Evolutionary conservation across 92 coral and sea anemone genomes (phyloP), one percentile per base, ranked within the genome.

Genomic region (Virgularia gustaviana): DNA sequence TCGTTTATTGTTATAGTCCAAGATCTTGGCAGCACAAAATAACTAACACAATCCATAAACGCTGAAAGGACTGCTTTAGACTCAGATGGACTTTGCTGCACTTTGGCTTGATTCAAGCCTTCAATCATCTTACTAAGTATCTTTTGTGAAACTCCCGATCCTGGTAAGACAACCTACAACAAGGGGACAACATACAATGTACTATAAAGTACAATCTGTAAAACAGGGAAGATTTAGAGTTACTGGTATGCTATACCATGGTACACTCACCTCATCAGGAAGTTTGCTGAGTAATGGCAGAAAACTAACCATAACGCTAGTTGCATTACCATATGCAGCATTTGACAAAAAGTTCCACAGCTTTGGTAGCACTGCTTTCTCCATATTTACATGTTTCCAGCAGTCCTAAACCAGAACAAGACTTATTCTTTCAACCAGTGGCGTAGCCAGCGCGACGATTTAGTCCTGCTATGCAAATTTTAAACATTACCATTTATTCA

Each of bases 281-380:
- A 92, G 33, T 67, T 77, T 90, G 79, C 96, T 86, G 56, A 92
- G 39, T 58, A 92, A 89, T 20, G 98, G 98, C 6, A 92, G 87
- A 2, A 92, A 82, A 65, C 84, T 86, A 18, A 90, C 86, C 39
- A 70, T 83, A 29, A 86, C 86, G 15, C 82, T 80, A 2, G 84
- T 68, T 1, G 96, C 98, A 65, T 83, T 83, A 19, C 98, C 98
- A 80, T 75, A 86, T 16, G 90, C 98, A 30, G 92, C 98, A 82
- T 68, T 82, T 12, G 72, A 83, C 34, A 92, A 74, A 38, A 92
- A 80, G 18, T 80, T 65, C 98, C 98, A 92, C 34, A 92, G 70
- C 75, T 92, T 92, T n/a, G 98, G 98, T 18, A 89, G 76, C 39
- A 89, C 88, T 62, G 96, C 98, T 71, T 92, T 92, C 55, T 90